Evolutionary conservation across 1,140 invertebrate genomes (phyloP).

Genomic region (Ephestia elutella): DNA sequence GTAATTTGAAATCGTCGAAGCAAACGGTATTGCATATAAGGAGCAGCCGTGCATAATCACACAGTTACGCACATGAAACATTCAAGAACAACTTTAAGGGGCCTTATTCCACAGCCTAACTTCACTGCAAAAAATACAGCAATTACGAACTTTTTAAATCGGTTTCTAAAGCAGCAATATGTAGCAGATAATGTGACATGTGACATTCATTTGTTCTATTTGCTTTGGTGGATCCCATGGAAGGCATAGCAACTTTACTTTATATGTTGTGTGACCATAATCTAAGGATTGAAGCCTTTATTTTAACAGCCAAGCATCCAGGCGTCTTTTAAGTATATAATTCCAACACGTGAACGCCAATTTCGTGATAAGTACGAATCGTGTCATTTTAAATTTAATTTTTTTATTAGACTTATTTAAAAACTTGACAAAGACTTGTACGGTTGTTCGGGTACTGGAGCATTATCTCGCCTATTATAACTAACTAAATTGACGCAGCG

Average conservation of each 20-base stretch:
- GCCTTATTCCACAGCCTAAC: neutral
- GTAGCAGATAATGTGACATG: too few species aligned
- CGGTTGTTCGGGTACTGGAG: too few species aligned
- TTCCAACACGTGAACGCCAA: neutral
- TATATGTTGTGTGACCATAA: too few species aligned
- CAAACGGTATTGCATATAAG: neutral
- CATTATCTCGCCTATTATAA: too few species aligned
- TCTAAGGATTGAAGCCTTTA: neutral
- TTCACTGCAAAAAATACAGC: too few species aligned
- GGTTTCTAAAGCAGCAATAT: too few species aligned
- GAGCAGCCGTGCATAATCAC: constrained; percentile 7
- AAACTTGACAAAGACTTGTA: neutral
- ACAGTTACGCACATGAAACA: constrained; percentile 48
- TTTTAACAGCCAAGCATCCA: neutral
- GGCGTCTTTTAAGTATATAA: neutral
- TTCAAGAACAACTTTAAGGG: constrained; percentile 27
- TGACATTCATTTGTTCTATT: too few species aligned
- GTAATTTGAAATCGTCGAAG: constrained; percentile 2
- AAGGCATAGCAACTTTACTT: too few species aligned
- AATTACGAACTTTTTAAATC: too few species aligned
- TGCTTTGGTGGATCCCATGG: too few species aligned
- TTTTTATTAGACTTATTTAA: neutral
- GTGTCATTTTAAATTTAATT: neutral
- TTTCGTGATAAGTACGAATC: neutral
- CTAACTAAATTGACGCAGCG: too few species aligned